A percentile compares a stretch with the other conserved stretches of the same genome.
These are phyloP conservation scores for Rhodophaea formosa DNA, from an alignment of 2,888 invertebrate genomes.

Conservation along the genomic window DNA sequence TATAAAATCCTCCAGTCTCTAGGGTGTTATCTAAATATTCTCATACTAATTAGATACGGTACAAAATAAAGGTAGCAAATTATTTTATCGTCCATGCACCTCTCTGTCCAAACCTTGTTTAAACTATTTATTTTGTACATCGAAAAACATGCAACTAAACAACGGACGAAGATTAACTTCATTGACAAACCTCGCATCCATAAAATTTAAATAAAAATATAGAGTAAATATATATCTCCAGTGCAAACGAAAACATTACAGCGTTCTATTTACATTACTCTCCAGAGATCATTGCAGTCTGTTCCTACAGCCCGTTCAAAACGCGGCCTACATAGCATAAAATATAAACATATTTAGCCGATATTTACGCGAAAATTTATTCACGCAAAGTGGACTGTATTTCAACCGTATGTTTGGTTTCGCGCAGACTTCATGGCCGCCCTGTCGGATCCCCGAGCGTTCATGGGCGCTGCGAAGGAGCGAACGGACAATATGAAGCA, in stretches of 20 bases:
- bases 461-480: slow-evolving; percentile 92
- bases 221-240: neutral
- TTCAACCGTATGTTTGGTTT: neutral
- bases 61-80: too few species aligned
- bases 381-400: slow-evolving; percentile 1
- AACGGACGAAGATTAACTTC: too few species aligned
- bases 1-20: too few species aligned
- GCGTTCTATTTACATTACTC: neutral
- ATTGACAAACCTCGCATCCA: too few species aligned
- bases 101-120: too few species aligned
- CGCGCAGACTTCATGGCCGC: slow-evolving; percentile 96
- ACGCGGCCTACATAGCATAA: neutral
- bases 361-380: neutral
- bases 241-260: neutral
- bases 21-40: too few species aligned
- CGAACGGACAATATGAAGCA: slow-evolving; percentile 96
- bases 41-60: too few species aligned
- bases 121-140: too few species aligned
- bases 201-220: neutral
- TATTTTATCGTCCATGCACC: too few species aligned
- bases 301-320: neutral
- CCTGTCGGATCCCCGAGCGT: slow-evolving; percentile 95
- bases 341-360: neutral
- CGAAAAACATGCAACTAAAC: too few species aligned
- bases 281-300: neutral